These are phyloP conservation scores for Mycteria americana DNA, from an alignment of 2,797 vertebrate species.

Conservation along the genomic window DNA sequence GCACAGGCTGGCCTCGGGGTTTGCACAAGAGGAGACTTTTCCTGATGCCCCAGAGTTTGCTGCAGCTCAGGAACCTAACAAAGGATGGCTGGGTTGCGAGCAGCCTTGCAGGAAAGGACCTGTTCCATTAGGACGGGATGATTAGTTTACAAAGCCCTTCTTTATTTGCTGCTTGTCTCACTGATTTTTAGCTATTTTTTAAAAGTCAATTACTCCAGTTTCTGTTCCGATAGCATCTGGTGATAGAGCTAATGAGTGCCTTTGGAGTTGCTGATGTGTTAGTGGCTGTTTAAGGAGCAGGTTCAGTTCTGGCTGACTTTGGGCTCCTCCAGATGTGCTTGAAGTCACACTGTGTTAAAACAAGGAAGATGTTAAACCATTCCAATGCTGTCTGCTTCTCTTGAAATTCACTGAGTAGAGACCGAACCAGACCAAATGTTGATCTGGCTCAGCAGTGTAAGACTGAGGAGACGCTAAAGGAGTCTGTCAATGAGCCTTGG, in stretches of 20 bases:
- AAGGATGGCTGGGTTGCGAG: neutral
- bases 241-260: neutral
- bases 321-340: neutral
- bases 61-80: fast-evolving
- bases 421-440: neutral
- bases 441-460: neutral
- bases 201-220: neutral
- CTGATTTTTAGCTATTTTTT: slow-evolving; percentile 3
- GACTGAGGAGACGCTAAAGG: neutral
- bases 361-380: neutral
- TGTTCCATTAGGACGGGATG: neutral
- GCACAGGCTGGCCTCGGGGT: fast-evolving
- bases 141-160: neutral
- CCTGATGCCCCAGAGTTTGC: neutral
- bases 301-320: neutral
- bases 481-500: neutral
- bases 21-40: neutral
- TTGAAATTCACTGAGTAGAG: neutral
- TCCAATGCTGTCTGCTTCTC: neutral
- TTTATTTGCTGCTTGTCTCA: neutral
- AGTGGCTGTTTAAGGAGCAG: neutral
- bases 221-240: neutral
- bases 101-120: neutral
- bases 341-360: neutral
- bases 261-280: neutral